A percentile compares a stretch with the other conserved stretches of the same genome.
phyloP scores from a whole-genome alignment of 2,797 vertebrate genomes.

The Dallia pectoralis region DNA sequence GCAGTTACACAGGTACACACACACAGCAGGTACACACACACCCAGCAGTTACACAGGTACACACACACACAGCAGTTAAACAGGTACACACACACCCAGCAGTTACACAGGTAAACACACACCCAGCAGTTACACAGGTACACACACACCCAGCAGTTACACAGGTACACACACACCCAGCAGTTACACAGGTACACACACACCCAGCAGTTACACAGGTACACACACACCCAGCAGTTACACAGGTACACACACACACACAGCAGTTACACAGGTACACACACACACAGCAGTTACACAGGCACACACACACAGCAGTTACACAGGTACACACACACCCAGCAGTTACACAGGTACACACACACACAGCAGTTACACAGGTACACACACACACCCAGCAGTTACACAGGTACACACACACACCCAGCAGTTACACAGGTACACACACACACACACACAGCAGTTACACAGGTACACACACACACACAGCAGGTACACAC shows the following conservation, averaged over 20 bases:
- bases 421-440: not conserved
- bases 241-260: not conserved
- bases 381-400: not conserved
- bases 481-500: not conserved
- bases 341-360: not conserved
- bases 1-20: not conserved
- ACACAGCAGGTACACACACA: not conserved
- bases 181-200: not conserved
- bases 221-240: not conserved
- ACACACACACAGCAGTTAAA: not conserved
- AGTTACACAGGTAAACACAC: not conserved
- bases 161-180: not conserved
- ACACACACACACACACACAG: not conserved
- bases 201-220: not conserved
- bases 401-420: conserved; percentile 20
- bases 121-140: not conserved
- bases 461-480: not conserved
- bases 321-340: not conserved
- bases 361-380: not conserved
- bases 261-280: not conserved
- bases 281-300: not conserved
- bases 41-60: not conserved
- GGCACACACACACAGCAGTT: not conserved
- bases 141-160: not conserved
- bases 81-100: not conserved